Evolutionary conservation across 2,113 vertebrate species (phyloP).

Genomic region (Epinephelus moara): DNA sequence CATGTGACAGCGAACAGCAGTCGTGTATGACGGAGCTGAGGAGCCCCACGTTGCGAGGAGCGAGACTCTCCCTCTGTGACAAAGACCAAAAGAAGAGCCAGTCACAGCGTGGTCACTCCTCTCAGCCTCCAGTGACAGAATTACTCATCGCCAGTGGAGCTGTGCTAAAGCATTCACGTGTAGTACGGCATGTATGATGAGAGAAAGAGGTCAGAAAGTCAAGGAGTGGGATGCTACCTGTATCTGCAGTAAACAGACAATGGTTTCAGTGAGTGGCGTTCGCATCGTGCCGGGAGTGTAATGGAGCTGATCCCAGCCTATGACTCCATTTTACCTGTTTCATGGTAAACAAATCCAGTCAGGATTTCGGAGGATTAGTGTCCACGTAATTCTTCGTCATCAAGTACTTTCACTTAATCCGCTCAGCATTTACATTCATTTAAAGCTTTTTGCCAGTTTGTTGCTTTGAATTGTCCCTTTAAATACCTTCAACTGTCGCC

Average conservation of each 20-base stretch:
- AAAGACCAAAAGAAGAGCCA: constrained; percentile 30
- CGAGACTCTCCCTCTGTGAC: constrained; percentile 37
- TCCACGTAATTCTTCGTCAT: constrained; percentile 54
- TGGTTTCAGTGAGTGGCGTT: background rate
- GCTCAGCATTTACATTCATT: constrained; percentile 47
- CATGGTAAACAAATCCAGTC: constrained; percentile 59
- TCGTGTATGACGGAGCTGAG: constrained; percentile 7
- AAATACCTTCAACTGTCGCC: constrained; percentile 34
- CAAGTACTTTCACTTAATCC: constrained; percentile 57
- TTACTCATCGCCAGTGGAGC: constrained; percentile 9
- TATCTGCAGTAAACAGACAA: background rate
- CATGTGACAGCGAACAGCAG: constrained; percentile 26
- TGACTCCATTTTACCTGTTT: constrained; percentile 48
- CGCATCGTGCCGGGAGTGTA: background rate
- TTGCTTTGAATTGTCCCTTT: constrained; percentile 48
- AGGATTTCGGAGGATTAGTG: constrained; percentile 51
- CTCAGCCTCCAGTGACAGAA: background rate
- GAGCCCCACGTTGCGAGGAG: constrained; percentile 26
- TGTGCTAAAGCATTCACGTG: background rate
- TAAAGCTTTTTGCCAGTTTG: constrained; percentile 34
- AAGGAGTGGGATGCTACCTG: background rate
- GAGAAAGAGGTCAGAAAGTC: constrained; percentile 35
- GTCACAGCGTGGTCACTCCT: constrained; percentile 45
- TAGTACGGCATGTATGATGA: background rate
- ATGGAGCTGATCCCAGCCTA: constrained; percentile 9